phyloP scores from a whole-genome alignment of 1,140 invertebrate genomes.

The Scaptomyza graminum region DNA sequence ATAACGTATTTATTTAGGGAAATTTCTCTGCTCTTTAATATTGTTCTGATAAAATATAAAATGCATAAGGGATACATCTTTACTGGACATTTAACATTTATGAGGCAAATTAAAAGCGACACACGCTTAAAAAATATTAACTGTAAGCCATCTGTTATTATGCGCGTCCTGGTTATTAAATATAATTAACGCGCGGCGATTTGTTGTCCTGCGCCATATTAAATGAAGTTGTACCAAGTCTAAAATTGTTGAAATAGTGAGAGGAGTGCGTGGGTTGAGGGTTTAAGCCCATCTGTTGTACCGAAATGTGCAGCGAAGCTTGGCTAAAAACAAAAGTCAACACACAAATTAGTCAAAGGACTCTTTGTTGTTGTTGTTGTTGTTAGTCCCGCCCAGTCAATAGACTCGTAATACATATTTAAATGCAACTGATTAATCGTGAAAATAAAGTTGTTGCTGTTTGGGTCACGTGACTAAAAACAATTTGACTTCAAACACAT shows the following conservation, averaged over 20 bases:
- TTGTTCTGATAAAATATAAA: no score
- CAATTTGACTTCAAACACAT: slow-evolving; percentile 81
- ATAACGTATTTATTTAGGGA: no score
- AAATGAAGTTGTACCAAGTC: slow-evolving; percentile 68
- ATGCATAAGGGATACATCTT: no score
- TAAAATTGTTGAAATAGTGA: slow-evolving; percentile 43
- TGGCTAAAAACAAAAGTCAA: slow-evolving; percentile 45
- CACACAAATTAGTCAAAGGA: slow-evolving; percentile 23
- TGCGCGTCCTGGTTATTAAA: slow-evolving; percentile 68
- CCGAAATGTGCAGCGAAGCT: slow-evolving; percentile 59
- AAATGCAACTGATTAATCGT: slow-evolving; percentile 82
- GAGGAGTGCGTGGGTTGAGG: not conserved
- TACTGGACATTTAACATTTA: slow-evolving; percentile 69
- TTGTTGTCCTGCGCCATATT: slow-evolving; percentile 60
- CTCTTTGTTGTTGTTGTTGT: slow-evolving; percentile 7
- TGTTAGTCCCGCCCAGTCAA: slow-evolving; percentile 43
- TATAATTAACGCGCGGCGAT: slow-evolving; percentile 77
- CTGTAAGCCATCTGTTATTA: slow-evolving; percentile 64
- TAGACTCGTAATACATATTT: slow-evolving; percentile 64
- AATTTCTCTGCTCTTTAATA: no score
- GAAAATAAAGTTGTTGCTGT: slow-evolving; percentile 66
- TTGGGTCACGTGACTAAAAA: slow-evolving; percentile 73
- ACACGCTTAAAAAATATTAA: slow-evolving; percentile 52
- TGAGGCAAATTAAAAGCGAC: slow-evolving; percentile 56
- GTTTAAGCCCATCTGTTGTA: slow-evolving; percentile 51